Conservation (phyloP, 2,888 invertebrate genomes). For the Ceraclea dissimilis region DNA sequence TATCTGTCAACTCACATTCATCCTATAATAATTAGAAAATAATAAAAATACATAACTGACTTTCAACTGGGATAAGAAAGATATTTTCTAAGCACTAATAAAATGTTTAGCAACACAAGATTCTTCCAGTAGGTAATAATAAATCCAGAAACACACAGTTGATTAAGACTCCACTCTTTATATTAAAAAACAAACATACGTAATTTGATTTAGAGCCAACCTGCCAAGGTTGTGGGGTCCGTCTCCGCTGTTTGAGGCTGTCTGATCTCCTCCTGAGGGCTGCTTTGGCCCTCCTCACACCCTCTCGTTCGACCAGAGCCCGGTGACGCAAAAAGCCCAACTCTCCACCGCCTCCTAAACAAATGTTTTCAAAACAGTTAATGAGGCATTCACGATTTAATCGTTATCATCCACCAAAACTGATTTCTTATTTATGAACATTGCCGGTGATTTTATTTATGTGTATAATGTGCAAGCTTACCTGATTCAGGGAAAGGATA, state of each 20-base stretch:
- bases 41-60: slow-evolving; percentile 21
- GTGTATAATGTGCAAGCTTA: slow-evolving; percentile 29
- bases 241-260: slow-evolving; percentile 58
- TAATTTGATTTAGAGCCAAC: slow-evolving; percentile 27
- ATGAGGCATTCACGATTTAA: no score
- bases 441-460: no score
- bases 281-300: slow-evolving; percentile 74
- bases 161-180: no score
- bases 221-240: slow-evolving; percentile 38
- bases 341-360: slow-evolving; percentile 49
- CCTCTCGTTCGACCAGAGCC: slow-evolving; percentile 72
- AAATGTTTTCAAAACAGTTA: neutral
- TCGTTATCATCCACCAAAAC: no score
- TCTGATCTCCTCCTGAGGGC: slow-evolving; percentile 61
- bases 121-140: no score
- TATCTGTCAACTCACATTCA: slow-evolving; percentile 73
- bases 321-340: slow-evolving; percentile 78
- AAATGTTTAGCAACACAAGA: no score
- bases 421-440: no score
- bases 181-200: neutral
- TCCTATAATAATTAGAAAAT: slow-evolving; percentile 59
- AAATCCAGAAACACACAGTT: no score
- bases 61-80: neutral
- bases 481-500: slow-evolving; percentile 75
- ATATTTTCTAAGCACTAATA: no score